Conservation (phyloP, 2,888 invertebrate genomes). For the Trachelus tabidus region DNA sequence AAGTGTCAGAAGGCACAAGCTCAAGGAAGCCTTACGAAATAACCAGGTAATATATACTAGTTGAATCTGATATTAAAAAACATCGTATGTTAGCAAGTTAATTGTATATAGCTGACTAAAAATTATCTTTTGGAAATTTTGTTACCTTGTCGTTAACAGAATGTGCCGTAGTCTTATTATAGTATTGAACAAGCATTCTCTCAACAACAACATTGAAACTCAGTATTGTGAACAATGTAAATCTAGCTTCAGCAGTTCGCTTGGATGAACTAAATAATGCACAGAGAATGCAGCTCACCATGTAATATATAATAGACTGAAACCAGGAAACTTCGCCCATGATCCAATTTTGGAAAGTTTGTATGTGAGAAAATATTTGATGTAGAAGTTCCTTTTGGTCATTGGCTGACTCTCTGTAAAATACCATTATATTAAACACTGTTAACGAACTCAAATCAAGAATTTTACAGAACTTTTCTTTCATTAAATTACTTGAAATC, state of each 20-base stretch:
- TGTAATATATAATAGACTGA: slow-evolving; percentile 73
- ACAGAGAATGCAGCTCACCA: slow-evolving; percentile 67
- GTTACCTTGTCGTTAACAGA: slow-evolving; percentile 45
- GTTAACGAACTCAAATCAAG: slow-evolving; percentile 11
- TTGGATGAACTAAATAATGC: slow-evolving; percentile 71
- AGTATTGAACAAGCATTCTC: slow-evolving; percentile 61
- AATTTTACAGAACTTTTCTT: neutral
- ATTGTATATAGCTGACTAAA: neutral
- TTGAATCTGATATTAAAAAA: slow-evolving; percentile 30
- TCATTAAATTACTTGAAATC: slow-evolving; percentile 64
- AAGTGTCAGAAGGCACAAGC: slow-evolving; percentile 47
- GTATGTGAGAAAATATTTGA: slow-evolving; percentile 70
- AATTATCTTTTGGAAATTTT: neutral
- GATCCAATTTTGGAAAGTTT: slow-evolving; percentile 71
- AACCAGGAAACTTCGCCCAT: slow-evolving; percentile 75
- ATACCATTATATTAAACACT: neutral
- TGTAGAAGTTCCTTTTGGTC: slow-evolving; percentile 71
- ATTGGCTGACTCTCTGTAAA: slow-evolving; percentile 66
- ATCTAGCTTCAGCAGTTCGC: slow-evolving; percentile 69
- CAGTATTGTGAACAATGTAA: slow-evolving; percentile 69
- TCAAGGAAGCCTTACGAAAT: slow-evolving; percentile 46
- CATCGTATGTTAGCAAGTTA: neutral
- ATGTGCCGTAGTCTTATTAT: slow-evolving; percentile 33
- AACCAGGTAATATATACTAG: slow-evolving; percentile 48
- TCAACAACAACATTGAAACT: slow-evolving; percentile 68